Evolutionary conservation across 1,140 invertebrate species (phyloP), one percentile per base, ranked within the genome.

Genomic region (Hetaerina americana): DNA sequence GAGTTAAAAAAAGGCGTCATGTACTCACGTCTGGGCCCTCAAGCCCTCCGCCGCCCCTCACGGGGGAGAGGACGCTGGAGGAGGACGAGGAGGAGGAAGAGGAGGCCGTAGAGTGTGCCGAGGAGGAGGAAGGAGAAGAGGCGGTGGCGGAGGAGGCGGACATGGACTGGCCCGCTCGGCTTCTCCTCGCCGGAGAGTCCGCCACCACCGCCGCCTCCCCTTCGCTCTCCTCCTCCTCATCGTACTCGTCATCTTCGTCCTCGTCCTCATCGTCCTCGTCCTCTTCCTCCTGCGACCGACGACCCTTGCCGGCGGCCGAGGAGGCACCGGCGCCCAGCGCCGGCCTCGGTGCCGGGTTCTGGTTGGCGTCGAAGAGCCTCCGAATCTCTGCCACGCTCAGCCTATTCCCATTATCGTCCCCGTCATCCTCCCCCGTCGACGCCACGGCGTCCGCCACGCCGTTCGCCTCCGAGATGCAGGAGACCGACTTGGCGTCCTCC

Each of bases 371-470:
- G 28, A 69, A 69, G 6, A 27, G 68, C 26, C 68, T 27, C 26
- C 68, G 26, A 5, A 69, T 69, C 68, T 69, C 68, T 15, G 68
- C 68, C 6, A 69, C 68, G 5, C 26, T 27, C 28, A 28, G 68
- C 26, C 68, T 69, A 26, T 69, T 69, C 28, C 68, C 68, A 27
- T 69, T 69, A 27, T 69, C 68, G 28, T 69, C 68, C 26, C 28
- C 68, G 26, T 69, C 68, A 22, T 69, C 28, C 26, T 69, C 28
- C 8, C n/a, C n/a, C n/a, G 40, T 57, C 15, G 40, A 57, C 40
- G 40, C 40, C 40, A 27, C 18, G 24, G 68, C 28, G 18, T n/a
- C 40, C 40, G 68, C 18, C 5, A 27, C 28, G 18, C 26, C 68
- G 28, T 27, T 69, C 18, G 15, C 28, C 18, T 26, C 28, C 18